Evolutionary conservation across 2,113 vertebrate species (phyloP).

Genomic region (Trogon melanurus): DNA sequence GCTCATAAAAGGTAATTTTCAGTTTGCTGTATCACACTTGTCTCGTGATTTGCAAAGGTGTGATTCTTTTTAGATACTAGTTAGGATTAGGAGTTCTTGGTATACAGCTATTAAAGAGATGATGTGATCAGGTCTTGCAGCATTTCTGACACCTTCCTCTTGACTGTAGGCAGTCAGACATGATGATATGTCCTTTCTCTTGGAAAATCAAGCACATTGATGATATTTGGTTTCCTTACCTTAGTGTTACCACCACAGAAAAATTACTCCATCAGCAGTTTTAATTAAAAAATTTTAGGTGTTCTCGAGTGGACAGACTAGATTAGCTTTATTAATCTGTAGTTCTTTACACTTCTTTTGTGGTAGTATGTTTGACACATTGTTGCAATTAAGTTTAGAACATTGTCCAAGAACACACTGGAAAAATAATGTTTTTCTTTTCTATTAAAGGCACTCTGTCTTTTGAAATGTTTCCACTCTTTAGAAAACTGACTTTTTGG

Average conservation of each 20-base stretch:
- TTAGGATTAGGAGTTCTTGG: neutral
- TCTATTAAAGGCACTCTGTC: neutral
- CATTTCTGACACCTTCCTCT: neutral
- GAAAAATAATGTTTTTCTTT: neutral
- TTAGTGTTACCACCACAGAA: neutral
- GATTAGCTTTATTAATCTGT: neutral
- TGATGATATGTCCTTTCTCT: neutral
- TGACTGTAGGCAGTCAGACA: neutral
- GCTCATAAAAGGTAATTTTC: neutral
- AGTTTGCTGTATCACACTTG: neutral
- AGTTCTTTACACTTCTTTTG: neutral
- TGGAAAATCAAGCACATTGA: neutral
- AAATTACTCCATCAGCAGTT: neutral
- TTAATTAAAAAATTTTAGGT: neutral
- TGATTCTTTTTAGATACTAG: neutral
- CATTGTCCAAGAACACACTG: neutral
- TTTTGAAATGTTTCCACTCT: neutral
- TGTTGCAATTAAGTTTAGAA: neutral
- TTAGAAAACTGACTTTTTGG: neutral
- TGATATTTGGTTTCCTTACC: neutral
- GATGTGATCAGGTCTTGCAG: neutral
- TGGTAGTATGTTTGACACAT: neutral
- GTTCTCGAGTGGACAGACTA: neutral
- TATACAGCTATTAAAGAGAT: neutral
- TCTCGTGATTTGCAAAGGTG: neutral